phyloP scores from a whole-genome alignment of 2,113 vertebrate species.

The Cnemophilus loriae region DNA sequence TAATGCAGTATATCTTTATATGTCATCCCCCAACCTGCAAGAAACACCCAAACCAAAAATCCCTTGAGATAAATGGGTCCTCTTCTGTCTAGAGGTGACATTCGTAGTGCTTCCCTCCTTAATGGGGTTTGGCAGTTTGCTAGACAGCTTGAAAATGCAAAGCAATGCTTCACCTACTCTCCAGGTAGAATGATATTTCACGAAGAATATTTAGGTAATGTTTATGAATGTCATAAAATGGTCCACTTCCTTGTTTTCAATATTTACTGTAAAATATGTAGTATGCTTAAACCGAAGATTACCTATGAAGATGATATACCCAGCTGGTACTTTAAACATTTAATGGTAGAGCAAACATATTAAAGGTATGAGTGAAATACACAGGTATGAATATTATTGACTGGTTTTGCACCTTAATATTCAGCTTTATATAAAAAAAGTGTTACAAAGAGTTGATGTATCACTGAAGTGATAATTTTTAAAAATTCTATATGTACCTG shows the following conservation, averaged over 20 bases:
- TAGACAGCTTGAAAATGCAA: neutral
- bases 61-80: neutral
- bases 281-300: neutral
- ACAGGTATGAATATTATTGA: neutral
- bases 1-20: neutral
- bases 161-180: neutral
- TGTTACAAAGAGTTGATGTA: neutral
- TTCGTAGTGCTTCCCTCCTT: neutral
- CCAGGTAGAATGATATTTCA: neutral
- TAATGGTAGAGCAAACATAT: neutral
- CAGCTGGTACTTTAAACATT: neutral
- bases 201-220: neutral
- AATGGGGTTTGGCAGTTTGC: neutral
- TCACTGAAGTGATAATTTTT: neutral
- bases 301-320: neutral
- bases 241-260: neutral
- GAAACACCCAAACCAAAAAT: neutral
- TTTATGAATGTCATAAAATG: neutral
- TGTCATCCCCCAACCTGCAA: neutral
- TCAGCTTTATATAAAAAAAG: neutral
- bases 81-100: neutral
- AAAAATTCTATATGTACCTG: neutral
- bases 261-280: neutral
- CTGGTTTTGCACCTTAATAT: neutral
- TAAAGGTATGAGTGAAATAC: neutral